These are phyloP conservation scores for Antedon mediterranea DNA, from an alignment of 53 echinoderm and acorn worm species.

Conservation along the genomic window DNA sequence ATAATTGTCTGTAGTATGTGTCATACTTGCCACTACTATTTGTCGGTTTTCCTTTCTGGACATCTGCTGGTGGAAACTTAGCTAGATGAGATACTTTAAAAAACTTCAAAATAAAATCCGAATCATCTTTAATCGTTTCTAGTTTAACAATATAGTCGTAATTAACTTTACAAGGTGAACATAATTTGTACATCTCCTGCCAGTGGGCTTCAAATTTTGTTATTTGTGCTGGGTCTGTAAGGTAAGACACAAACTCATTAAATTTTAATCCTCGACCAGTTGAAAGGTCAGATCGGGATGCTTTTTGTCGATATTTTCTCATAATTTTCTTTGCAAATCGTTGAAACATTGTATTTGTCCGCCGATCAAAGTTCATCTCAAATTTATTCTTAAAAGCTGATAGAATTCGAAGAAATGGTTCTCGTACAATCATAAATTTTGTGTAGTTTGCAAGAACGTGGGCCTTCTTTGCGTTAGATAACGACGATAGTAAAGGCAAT, in stretches of 20 bases:
- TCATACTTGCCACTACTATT: constrained; percentile 59
- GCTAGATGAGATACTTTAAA: too few relatives aligned
- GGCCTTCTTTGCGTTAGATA: constrained; percentile 22
- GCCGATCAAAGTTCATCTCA: too few relatives aligned
- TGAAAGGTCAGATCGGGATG: constrained; percentile 31
- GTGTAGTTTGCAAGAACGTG: constrained; percentile 40
- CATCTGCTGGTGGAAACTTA: too few relatives aligned
- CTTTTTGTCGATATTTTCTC: constrained; percentile 33
- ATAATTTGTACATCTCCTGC: constrained; percentile 64
- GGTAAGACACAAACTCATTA: constrained; percentile 58
- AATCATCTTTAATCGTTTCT: constrained; percentile 56
- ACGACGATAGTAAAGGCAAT: constrained; percentile 38
- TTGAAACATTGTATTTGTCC: too few relatives aligned
- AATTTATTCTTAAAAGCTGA: constrained; percentile 59
- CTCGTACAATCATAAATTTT: constrained; percentile 60
- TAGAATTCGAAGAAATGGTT: constrained; percentile 68
- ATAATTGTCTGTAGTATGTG: constrained; percentile 32
- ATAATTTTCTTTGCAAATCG: constrained; percentile 43
- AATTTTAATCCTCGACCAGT: constrained; percentile 73
- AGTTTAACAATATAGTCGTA: constrained; percentile 70
- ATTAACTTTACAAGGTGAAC: constrained; percentile 72
- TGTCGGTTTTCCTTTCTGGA: constrained; percentile 61
- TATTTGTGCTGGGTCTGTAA: constrained; percentile 44
- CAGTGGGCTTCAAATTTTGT: constrained; percentile 61
- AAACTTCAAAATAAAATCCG: too few relatives aligned